Evolutionary conservation across 2,888 invertebrate species (phyloP), one percentile per base, ranked within the genome.

Genomic region (Andrena dorsata): DNA sequence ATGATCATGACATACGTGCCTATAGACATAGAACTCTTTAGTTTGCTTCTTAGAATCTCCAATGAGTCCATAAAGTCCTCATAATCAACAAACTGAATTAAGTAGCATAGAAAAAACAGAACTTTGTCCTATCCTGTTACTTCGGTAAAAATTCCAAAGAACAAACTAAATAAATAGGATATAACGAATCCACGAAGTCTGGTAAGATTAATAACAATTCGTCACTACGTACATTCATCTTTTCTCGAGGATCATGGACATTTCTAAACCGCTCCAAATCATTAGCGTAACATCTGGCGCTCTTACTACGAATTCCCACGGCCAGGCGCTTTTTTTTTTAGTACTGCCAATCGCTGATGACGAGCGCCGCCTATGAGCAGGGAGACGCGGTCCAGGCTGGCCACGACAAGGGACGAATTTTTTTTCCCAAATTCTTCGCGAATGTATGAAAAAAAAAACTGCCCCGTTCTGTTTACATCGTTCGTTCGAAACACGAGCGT

Each of bases 301-400:
- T 30, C 10, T 2, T 1, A 10, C 7, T 32, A 6, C n/a, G 49
- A 26, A 58, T 58, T n/a, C 13, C 20, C 20, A 20, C 26, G n/a
- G 16, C 10, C 30, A 60, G 53, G 32, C 69, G 47, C 32, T 32
- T 32, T 83, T 84, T 76, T 76, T 70, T 72, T n/a, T n/a, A n/a
- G 26, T 79, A 73, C 16, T 35, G 60, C 13, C 53, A 30, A 61
- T 28, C 66, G 84, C 82, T 82, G 77, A 77, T 20, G 60, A 49
- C 60, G 47, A 69, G 71, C 73, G 56, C 83, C 32, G 30, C 64
- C 20, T 63, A 66, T 82, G 82, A 76, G 83, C 87, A 87, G 63
- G 78, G 66, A 75, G 61, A 58, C 51, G 58, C 32, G 20, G 13
- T 10, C 0, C 84, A 88, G 82, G 65, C 41, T 51, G 30, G 28